A percentile compares a stretch with the other conserved stretches of the same genome.
Conservation (phyloP, 2,888 invertebrate species). For the Archaeoteleia sp. region DNA sequence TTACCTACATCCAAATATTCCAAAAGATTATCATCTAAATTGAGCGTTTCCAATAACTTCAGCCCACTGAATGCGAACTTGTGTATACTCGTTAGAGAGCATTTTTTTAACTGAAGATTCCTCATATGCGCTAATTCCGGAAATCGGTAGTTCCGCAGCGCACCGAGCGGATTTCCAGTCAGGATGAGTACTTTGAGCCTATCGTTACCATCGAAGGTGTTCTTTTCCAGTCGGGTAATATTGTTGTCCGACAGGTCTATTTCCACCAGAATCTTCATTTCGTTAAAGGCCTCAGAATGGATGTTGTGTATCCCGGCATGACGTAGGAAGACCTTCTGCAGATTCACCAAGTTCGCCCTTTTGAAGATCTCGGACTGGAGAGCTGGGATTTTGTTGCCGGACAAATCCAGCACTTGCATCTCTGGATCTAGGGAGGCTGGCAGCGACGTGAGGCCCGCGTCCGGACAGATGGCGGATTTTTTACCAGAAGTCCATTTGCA, state of each 20-base stretch:
- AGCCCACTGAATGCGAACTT: constrained; percentile 86
- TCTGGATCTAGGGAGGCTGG: constrained; percentile 83
- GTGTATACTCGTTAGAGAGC: constrained; percentile 85
- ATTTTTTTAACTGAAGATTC: constrained; percentile 87
- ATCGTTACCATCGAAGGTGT: constrained; percentile 90
- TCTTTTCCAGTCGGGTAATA: constrained; percentile 83
- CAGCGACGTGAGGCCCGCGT: constrained; percentile 86
- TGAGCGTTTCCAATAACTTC: constrained; percentile 83
- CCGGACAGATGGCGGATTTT: constrained; percentile 90
- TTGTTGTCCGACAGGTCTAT: constrained; percentile 91
- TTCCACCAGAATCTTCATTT: constrained; percentile 89
- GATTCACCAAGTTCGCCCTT: constrained; percentile 85
- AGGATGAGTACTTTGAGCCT: constrained; percentile 85
- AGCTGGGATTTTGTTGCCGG: constrained; percentile 85
- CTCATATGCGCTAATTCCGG: constrained; percentile 87
- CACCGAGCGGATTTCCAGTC: constrained; percentile 87
- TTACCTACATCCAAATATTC: constrained; percentile 80
- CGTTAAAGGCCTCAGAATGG: constrained; percentile 89
- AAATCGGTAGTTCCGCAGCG: constrained; percentile 85
- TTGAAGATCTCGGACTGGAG: constrained; percentile 88
- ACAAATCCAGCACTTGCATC: constrained; percentile 91
- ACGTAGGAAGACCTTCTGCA: constrained; percentile 88
- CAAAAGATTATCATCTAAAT: constrained; percentile 87
- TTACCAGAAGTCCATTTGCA: constrained; percentile 96
- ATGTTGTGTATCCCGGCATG: constrained; percentile 85